Percentiles rank a stretch among this genome's conserved stretches.
phyloP scores from a whole-genome alignment of 2,797 vertebrate species.

The Hippocampus kuda region DNA sequence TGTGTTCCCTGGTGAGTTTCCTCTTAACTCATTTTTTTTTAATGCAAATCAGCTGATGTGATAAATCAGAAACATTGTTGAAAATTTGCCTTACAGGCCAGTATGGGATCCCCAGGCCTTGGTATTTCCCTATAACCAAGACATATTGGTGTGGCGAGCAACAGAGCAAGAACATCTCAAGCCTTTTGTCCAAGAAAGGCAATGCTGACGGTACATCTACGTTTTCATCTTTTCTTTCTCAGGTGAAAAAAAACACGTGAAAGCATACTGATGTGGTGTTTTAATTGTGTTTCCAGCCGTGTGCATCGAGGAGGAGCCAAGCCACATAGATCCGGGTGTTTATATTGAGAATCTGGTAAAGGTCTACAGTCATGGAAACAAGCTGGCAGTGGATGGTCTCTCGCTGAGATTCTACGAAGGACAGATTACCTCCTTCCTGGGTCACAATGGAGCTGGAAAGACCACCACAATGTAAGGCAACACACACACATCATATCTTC shows the following conservation, averaged over 20 bases:
- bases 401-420: slow-evolving; percentile 91
- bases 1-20: slow-evolving; percentile 84
- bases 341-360: slow-evolving; percentile 94
- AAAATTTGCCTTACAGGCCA: slow-evolving; percentile 69
- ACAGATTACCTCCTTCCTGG: slow-evolving; percentile 95
- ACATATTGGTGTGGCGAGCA: slow-evolving; percentile 93
- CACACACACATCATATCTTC: background rate
- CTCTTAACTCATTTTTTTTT: background rate
- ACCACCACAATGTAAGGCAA: slow-evolving; percentile 93
- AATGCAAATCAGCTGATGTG: background rate
- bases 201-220: slow-evolving; percentile 72
- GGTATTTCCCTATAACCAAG: slow-evolving; percentile 92
- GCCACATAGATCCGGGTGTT: slow-evolving; percentile 85
- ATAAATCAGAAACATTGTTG: background rate
- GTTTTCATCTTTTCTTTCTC: background rate
- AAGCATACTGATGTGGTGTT: background rate
- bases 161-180: slow-evolving; percentile 58
- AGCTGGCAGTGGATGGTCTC: slow-evolving; percentile 89
- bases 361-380: slow-evolving; percentile 90
- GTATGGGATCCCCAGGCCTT: slow-evolving; percentile 88
- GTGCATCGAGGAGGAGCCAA: slow-evolving; percentile 86
- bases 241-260: background rate
- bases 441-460: slow-evolving; percentile 97
- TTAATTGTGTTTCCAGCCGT: slow-evolving; percentile 58
- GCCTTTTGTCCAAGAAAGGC: slow-evolving; percentile 65